These are phyloP conservation scores for Apomyelois bistriatella DNA, from an alignment of 2,888 invertebrate genomes.

Conservation along the genomic window DNA sequence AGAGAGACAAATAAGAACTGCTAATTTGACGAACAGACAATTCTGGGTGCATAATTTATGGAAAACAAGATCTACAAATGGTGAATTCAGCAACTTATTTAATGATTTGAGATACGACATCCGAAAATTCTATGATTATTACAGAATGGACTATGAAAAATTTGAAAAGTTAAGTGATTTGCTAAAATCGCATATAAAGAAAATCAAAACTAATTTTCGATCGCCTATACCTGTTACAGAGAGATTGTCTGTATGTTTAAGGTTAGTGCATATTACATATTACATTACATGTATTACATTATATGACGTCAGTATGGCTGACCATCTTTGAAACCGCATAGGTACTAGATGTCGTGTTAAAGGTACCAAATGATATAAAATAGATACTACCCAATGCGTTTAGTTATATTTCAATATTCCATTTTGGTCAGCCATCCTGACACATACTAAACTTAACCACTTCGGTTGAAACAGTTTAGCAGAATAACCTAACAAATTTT, in stretches of 20 bases:
- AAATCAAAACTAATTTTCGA: constrained; percentile 11
- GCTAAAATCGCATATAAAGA: constrained; percentile 8
- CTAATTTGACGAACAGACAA: constrained; percentile 6
- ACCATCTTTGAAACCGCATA: no score
- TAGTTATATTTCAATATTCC: no score
- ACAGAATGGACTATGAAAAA: constrained; percentile 15
- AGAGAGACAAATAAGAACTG: constrained; percentile 13
- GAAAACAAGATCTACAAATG: constrained; percentile 13
- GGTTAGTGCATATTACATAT: constrained; percentile 13
- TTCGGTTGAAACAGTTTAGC: no score
- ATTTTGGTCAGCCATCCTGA: no score
- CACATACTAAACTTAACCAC: no score
- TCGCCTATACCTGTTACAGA: constrained; percentile 12
- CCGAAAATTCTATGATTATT: constrained; percentile 16
- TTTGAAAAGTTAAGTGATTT: background rate
- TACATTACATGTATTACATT: background rate
- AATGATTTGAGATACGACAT: constrained; percentile 17
- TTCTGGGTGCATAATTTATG: constrained; percentile 14
- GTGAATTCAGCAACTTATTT: constrained; percentile 19
- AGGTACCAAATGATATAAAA: no score
- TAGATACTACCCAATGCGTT: no score
- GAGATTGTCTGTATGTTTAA: constrained; percentile 12
- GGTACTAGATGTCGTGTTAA: no score
- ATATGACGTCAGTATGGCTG: no score
- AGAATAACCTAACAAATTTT: no score